Evolutionary conservation across 2,888 invertebrate species (phyloP).

Genomic region (Zeuzera pyrina): DNA sequence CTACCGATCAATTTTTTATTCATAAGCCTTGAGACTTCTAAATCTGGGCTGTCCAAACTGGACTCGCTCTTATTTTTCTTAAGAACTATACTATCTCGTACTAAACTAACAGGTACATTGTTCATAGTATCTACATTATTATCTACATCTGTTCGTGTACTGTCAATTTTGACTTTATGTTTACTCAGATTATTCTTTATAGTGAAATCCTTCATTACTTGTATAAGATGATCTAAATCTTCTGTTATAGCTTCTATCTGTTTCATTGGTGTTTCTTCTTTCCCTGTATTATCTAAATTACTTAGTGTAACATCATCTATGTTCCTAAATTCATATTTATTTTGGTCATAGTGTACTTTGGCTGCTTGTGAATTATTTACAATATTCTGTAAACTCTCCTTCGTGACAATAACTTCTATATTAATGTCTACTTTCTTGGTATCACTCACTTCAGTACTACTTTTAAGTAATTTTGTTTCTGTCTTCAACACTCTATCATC

Average conservation of each 20-base stretch:
- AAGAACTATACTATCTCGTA: conserved; percentile 50
- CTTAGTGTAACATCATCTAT: conserved; percentile 9
- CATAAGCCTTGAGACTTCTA: conserved; percentile 66
- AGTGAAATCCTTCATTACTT: conserved; percentile 49
- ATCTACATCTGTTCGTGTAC: conserved; percentile 25
- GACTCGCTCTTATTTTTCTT: conserved; percentile 69
- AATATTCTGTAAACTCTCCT: conserved; percentile 26
- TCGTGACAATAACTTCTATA: conserved; percentile 32
- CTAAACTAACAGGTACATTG: conserved; percentile 44
- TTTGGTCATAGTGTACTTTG: conserved; percentile 35
- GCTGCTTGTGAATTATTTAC: conserved; percentile 19
- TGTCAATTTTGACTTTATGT: conserved; percentile 22
- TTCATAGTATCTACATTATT: conserved; percentile 26
- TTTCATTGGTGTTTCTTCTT: conserved; percentile 36
- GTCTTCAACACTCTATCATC: conserved; percentile 29
- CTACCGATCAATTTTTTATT: conserved; percentile 44
- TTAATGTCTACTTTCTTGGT: conserved; percentile 30
- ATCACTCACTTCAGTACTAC: too few relatives aligned
- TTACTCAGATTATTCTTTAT: conserved; percentile 23
- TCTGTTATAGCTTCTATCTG: conserved; percentile 53
- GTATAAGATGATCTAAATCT: conserved; percentile 53
- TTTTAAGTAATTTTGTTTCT: conserved; percentile 38
- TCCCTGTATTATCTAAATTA: too few relatives aligned
- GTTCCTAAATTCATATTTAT: too few relatives aligned
- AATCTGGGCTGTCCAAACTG: conserved; percentile 65